Evolutionary conservation across 2,797 vertebrate genomes (phyloP).

Genomic region (Phataginus tetradactyla): DNA sequence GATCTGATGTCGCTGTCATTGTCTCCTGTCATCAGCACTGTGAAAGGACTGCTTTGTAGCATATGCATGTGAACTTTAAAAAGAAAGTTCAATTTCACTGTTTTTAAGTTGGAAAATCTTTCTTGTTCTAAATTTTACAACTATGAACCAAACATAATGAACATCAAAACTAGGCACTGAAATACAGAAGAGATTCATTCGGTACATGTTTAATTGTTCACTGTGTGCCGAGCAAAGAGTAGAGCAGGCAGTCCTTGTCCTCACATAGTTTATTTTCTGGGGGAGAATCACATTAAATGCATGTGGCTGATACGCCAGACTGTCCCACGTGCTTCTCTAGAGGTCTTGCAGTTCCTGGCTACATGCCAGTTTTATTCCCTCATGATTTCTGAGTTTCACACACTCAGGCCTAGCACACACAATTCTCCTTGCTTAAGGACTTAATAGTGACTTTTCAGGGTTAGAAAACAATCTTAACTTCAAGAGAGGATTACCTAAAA

Average conservation of each 20-base stretch:
- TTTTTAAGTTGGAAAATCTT: neutral
- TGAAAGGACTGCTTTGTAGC: neutral
- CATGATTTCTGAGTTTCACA: neutral
- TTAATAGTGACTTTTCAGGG: neutral
- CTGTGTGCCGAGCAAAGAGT: neutral
- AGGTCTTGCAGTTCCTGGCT: neutral
- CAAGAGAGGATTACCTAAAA: neutral
- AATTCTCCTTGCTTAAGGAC: neutral
- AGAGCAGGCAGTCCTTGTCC: neutral
- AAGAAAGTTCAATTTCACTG: neutral
- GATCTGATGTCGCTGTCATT: neutral
- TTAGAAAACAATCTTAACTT: slow-evolving; percentile 31
- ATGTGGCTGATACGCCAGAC: accelerated
- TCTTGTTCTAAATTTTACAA: neutral
- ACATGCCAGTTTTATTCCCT: neutral
- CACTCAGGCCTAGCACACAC: neutral
- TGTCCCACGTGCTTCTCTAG: neutral
- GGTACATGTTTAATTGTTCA: neutral
- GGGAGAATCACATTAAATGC: neutral
- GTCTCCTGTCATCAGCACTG: neutral
- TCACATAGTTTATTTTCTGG: neutral
- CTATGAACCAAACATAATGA: neutral
- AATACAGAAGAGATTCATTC: neutral
- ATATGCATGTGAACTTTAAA: neutral
- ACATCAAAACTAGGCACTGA: neutral